phyloP scores from a whole-genome alignment of 2,113 vertebrate species.

The Brachionichthys hirsutus region DNA sequence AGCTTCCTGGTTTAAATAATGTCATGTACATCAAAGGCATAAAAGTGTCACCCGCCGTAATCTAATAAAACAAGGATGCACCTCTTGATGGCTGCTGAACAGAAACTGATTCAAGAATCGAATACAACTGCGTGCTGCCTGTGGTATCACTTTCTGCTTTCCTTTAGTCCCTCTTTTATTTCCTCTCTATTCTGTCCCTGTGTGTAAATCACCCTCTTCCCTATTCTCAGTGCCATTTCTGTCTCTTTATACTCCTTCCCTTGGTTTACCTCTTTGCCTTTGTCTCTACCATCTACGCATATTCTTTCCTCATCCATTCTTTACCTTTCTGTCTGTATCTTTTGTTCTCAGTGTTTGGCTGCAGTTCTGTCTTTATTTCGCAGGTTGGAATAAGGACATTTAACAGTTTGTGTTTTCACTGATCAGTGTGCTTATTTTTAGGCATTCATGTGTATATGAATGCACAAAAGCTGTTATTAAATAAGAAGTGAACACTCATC shows the following conservation, averaged over 20 bases:
- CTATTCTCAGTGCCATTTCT: slow-evolving; percentile 13
- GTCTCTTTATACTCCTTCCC: slow-evolving; percentile 8
- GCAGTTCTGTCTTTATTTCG: no score
- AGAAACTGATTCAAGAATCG: neutral
- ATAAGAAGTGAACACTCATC: neutral
- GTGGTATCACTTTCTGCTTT: slow-evolving; percentile 1
- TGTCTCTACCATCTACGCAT: slow-evolving; percentile 11
- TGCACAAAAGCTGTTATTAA: slow-evolving; percentile 1
- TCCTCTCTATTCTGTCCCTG: slow-evolving; percentile 13
- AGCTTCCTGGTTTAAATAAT: no score
- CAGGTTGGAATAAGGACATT: no score
- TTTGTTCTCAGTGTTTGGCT: slow-evolving; percentile 39
- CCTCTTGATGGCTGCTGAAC: neutral
- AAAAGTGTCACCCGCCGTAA: no score
- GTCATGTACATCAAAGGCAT: no score
- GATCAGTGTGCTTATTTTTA: slow-evolving; percentile 20
- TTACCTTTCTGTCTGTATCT: slow-evolving; percentile 24
- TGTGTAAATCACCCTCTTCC: slow-evolving; percentile 11
- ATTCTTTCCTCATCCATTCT: slow-evolving; percentile 12
- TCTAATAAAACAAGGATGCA: no score
- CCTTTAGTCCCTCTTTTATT: slow-evolving; percentile 17
- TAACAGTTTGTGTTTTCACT: no score
- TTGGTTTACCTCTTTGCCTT: slow-evolving; percentile 35
- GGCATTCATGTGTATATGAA: slow-evolving; percentile 33
- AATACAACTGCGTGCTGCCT: neutral